Evolutionary conservation across 2,797 vertebrate species (phyloP).

Genomic region (Linurgus olivaceus): DNA sequence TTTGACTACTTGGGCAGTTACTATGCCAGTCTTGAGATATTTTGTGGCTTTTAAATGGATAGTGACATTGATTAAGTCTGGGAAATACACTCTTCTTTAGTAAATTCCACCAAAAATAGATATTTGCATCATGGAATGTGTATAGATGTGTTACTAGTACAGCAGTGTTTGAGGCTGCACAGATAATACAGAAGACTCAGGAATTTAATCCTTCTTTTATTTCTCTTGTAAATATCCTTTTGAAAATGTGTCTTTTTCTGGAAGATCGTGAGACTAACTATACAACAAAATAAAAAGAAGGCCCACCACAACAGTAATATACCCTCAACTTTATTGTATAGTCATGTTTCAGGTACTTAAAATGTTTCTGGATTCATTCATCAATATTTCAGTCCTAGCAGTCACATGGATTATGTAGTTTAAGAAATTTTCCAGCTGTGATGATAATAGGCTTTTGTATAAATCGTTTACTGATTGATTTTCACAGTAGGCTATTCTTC

Average conservation of each 20-base stretch:
- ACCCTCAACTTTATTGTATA: background rate
- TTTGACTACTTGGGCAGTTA: background rate
- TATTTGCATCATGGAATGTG: background rate
- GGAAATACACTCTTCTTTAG: background rate
- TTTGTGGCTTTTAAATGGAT: background rate
- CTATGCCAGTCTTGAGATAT: background rate
- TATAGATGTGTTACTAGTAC: background rate
- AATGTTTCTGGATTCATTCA: background rate
- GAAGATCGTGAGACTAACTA: background rate
- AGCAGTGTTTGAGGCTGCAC: background rate
- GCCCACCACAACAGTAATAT: background rate
- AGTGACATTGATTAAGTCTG: background rate
- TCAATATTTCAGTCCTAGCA: background rate
- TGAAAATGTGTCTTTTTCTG: background rate
- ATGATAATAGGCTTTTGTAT: background rate
- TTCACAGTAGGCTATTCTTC: background rate
- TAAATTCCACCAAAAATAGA: background rate
- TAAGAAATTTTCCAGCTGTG: background rate
- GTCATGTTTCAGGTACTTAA: background rate
- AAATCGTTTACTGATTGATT: background rate
- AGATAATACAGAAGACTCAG: background rate
- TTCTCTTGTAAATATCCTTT: background rate
- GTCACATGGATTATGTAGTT: background rate
- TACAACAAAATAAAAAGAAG: background rate
- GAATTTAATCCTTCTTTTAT: background rate